A percentile compares a stretch with the other conserved stretches of the same genome.
Evolutionary conservation across 2,888 invertebrate genomes (phyloP).

Genomic region (Meiosimyza decipiens): DNA sequence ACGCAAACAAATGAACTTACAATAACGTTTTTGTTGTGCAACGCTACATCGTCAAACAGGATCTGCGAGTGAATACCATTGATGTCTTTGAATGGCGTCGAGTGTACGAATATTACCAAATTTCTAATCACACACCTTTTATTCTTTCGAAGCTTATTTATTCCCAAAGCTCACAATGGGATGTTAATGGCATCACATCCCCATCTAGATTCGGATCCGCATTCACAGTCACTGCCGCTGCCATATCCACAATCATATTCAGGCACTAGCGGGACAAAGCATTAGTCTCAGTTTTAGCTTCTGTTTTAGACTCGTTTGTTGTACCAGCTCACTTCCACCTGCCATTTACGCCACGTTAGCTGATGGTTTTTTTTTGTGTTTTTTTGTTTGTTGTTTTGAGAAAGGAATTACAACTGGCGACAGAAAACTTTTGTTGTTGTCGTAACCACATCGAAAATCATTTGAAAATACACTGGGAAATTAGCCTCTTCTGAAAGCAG

Average conservation of each 20-base stretch:
- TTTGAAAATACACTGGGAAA: not conserved
- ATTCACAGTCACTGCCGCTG: conserved; percentile 7
- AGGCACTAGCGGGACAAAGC: conserved; percentile 1
- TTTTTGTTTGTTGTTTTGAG: not conserved
- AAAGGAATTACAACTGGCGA: conserved; percentile 25
- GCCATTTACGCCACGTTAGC: not conserved
- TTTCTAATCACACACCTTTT: conserved; percentile 26
- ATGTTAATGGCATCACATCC: conserved; percentile 40
- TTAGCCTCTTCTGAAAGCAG: no score
- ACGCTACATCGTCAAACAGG: no score
- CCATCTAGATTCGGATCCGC: conserved; percentile 23
- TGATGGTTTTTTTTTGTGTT: no score
- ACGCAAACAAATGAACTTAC: not conserved
- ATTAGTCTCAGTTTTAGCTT: not conserved
- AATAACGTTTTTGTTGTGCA: no score
- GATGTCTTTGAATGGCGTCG: conserved; percentile 14
- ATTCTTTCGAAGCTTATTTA: conserved; percentile 41
- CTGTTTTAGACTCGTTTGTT: not conserved
- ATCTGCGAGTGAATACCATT: no score
- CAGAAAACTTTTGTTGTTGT: conserved; percentile 14
- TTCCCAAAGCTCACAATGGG: conserved; percentile 42
- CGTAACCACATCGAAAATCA: not conserved
- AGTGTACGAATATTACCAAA: conserved; percentile 23
- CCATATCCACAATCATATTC: not conserved
- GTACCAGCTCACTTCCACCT: conserved; percentile 15